Evolutionary conservation across 1,140 invertebrate genomes (phyloP), one percentile per base, ranked within the genome.

Genomic region (Cepaea nemoralis): DNA sequence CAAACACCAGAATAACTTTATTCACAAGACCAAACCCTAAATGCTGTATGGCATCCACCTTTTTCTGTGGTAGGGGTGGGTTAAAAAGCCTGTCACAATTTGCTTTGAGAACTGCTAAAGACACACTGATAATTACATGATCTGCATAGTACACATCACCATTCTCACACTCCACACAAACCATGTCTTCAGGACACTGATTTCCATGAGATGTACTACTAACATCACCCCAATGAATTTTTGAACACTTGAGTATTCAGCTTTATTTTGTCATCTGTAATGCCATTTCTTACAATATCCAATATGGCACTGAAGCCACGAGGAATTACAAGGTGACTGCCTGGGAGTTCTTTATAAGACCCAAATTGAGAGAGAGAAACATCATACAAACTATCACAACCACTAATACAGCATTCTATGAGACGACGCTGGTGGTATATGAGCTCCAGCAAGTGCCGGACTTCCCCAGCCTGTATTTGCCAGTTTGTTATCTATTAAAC

Each of bases 1-100:
- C 95, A 91, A 98, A 99, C 90, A 96, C 95, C 80, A 99, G 92
- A 91, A 95, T 96, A 89, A 99, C 97, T 93, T 98, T 98, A 92
- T 98, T 94, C 33, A 98, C 96, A 42, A 96, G 95, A 80, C 96
- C 96, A 93, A 98, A 98, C 88, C 96, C 94, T 75, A 98, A 91
- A 90, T 94, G 93, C 67, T 96, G 93, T 86, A 98, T 96, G 0
- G 96, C 94, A 89, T 96, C 94, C 70, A 94, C 89, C 93, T 98
- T 98, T 83, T 95, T 94, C 66, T 94, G 93, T 27, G 97, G 96
- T 83, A 99, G 92, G 37, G 93, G 89, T 19, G 97, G 97, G 77
- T 94, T 93, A 92, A 99, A 99, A 82, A 99, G 91, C 48, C 93
- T 93, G 33, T 93, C 93, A 83, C 94, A 94, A 85, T 94, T 94